Percentiles rank a stretch among this genome's conserved stretches.
These are phyloP conservation scores for Oreochromis tanganicae DNA, from an alignment of 2,113 vertebrate species.

Conservation along the genomic window DNA sequence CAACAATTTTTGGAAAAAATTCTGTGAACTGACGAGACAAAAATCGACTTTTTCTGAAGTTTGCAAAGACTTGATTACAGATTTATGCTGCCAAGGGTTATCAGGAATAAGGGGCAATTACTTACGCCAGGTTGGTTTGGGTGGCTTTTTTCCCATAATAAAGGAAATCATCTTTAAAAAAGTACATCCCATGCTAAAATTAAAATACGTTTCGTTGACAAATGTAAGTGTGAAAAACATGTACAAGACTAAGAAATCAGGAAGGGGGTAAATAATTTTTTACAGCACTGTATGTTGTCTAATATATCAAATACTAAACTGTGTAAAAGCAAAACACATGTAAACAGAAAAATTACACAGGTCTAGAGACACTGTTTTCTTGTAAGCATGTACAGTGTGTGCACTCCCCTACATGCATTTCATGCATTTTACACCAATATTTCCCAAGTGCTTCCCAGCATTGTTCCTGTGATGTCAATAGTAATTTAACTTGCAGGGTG, in stretches of 20 bases:
- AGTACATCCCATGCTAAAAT: fast-evolving
- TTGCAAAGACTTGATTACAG: background rate
- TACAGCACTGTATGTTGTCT: background rate
- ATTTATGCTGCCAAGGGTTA: background rate
- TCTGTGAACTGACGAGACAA: background rate
- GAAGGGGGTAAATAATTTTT: fast-evolving
- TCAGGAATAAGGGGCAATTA: background rate
- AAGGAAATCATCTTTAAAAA: background rate
- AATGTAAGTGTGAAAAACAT: background rate
- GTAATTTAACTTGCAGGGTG: background rate
- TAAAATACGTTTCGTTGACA: background rate
- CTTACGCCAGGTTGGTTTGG: background rate
- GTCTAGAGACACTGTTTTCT: background rate
- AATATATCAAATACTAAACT: too few species aligned
- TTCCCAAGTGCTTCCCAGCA: background rate
- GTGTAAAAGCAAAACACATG: background rate
- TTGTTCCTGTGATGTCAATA: background rate
- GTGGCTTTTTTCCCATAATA: background rate
- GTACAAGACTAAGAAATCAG: background rate
- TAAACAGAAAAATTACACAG: background rate
- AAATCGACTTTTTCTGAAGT: background rate
- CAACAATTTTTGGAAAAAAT: background rate
- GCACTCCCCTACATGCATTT: background rate
- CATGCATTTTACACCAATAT: background rate
- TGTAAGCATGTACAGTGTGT: background rate